Evolutionary conservation across 1,140 invertebrate genomes (phyloP).

Genomic region (Acyrthosiphon pisum): DNA sequence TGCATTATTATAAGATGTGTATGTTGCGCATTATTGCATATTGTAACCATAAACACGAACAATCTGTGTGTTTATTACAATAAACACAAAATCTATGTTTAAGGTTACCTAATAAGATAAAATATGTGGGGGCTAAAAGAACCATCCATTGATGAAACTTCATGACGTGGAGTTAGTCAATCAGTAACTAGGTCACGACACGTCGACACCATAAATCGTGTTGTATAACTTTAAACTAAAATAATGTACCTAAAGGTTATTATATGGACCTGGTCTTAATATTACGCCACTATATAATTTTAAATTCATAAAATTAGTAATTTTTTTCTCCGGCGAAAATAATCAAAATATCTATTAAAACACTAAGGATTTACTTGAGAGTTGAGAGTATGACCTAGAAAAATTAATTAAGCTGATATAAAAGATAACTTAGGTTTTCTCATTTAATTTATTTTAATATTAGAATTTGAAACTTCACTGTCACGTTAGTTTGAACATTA

Average conservation of each 20-base stretch:
- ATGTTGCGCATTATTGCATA: too few species aligned
- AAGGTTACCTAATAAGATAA: too few species aligned
- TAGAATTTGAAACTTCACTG: too few species aligned
- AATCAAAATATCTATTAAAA: not conserved
- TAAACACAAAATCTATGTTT: too few species aligned
- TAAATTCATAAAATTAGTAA: not conserved
- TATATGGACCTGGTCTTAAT: too few species aligned
- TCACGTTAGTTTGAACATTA: too few species aligned
- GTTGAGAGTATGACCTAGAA: not conserved
- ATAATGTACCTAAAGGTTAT: not conserved
- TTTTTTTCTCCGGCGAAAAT: not conserved
- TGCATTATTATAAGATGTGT: not conserved
- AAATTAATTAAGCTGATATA: not conserved
- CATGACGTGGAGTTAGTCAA: not conserved
- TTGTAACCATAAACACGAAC: too few species aligned
- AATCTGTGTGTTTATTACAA: too few species aligned
- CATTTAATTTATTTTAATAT: too few species aligned
- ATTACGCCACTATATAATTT: not conserved
- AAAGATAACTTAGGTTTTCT: not conserved
- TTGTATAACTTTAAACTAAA: not conserved
- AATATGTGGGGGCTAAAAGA: not conserved
- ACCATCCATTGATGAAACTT: not conserved
- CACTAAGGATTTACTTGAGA: not conserved
- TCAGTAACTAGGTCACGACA: not conserved
- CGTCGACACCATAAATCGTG: not conserved